Evolutionary conservation across 2,113 vertebrate species (phyloP), one percentile per base, ranked within the genome.

Genomic region (Morone saxatilis): DNA sequence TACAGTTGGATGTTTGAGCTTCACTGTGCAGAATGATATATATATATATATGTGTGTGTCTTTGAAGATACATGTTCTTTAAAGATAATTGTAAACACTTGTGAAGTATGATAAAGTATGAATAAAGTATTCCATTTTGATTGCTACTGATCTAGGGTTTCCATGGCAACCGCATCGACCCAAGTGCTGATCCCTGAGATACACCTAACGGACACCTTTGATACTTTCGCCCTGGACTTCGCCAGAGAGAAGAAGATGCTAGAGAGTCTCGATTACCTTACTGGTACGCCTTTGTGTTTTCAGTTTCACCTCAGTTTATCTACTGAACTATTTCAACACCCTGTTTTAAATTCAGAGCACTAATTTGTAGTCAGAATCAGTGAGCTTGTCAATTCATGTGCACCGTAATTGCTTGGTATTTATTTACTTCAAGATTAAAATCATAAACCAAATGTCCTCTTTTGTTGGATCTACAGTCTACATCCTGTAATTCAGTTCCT

Each of bases 171-270:
- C 9, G 97, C 98, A 76, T 99, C 98, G 2, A 99, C 98, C 65
- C 98, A 99, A 94, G 97, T 99, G 86, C 95, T 99, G 88, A 99
- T 99, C 92, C 98, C 98, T 51, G 98, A 99, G 96, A 99, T 99
- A 88, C 97, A 98, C 93, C 95, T 99, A 62, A 98, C 98, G 0
- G 98, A 99, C 93, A 97, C 97, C 10, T 99, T 99, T 16, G 98
- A 99, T 92, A 98, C 97, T 7, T 97, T 99, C 20, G 97, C 98
- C 53, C 95, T 99, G 92, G 98, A 99, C 95, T 99, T 99, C 86
- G 97, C 96, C 80, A 95, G 97, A 87, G 98, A 99, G 94, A 99
- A 99, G 95, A 99, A 99, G 88, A 86, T 99, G 89, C 94, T 99
- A 93, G 98, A 99, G 94, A 97, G 94, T 90, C 96, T 99, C 94